Evolutionary conservation across 2,888 invertebrate species (phyloP).

Genomic region (Megalurothrips usitatus): DNA sequence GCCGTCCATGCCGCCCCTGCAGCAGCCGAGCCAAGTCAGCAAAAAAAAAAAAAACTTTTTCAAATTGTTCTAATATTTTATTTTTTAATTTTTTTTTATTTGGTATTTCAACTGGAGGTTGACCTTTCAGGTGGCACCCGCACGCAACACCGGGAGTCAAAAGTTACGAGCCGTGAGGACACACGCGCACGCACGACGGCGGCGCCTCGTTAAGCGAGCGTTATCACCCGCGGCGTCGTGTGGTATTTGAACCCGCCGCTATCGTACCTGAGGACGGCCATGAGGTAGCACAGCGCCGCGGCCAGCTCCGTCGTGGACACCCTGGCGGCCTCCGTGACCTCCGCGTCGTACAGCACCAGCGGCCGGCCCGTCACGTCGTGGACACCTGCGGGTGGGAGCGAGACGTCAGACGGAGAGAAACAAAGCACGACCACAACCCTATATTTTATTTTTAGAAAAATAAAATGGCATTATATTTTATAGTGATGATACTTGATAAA

Average conservation of each 20-base stretch:
- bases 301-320: conserved; percentile 42
- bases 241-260: background rate
- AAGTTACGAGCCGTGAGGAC: too few relatives aligned
- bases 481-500: too few relatives aligned
- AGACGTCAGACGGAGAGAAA: background rate
- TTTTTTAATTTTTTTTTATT: too few relatives aligned
- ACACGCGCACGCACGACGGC: background rate
- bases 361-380: conserved; percentile 60
- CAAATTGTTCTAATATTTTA: too few relatives aligned
- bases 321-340: conserved; percentile 63
- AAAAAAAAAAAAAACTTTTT: too few relatives aligned
- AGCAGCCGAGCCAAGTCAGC: too few relatives aligned
- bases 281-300: background rate
- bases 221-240: too few relatives aligned
- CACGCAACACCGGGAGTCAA: conserved; percentile 32
- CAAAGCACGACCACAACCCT: background rate
- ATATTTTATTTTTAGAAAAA: too few relatives aligned
- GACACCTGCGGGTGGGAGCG: conserved; percentile 54
- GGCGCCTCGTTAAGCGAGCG: too few relatives aligned
- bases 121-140: too few relatives aligned
- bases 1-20: background rate
- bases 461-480: too few relatives aligned
- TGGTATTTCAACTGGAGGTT: too few relatives aligned
- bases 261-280: background rate
- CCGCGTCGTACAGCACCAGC: conserved; percentile 61